Evolutionary conservation across 2,797 vertebrate species (phyloP).

Genomic region (Crenichthys baileyi): DNA sequence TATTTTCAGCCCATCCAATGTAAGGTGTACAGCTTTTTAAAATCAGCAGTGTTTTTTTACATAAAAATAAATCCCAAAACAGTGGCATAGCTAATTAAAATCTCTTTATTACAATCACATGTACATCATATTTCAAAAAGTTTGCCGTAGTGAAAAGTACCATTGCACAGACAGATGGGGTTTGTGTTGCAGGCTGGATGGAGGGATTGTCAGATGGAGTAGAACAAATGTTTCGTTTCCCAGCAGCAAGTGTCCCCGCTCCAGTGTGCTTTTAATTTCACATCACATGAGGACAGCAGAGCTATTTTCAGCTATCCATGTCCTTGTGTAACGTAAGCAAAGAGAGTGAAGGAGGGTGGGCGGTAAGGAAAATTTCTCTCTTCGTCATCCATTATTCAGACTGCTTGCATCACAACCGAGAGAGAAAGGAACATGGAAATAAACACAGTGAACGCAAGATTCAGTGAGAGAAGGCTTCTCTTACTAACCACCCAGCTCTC

Average conservation of each 20-base stretch:
- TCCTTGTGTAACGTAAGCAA: slow-evolving; percentile 68
- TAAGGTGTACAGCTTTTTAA: neutral
- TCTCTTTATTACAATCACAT: slow-evolving; percentile 85
- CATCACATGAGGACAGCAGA: slow-evolving; percentile 66
- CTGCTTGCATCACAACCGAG: slow-evolving; percentile 67
- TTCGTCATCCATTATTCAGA: slow-evolving; percentile 77
- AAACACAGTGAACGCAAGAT: slow-evolving; percentile 35
- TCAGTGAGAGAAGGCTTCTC: slow-evolving; percentile 9
- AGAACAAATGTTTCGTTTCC: slow-evolving; percentile 52
- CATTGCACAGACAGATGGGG: slow-evolving; percentile 60
- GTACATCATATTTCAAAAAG: slow-evolving; percentile 78
- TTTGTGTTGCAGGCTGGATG: slow-evolving; percentile 56
- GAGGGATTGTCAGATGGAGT: slow-evolving; percentile 61
- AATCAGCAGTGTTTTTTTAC: neutral
- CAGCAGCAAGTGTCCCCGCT: slow-evolving; percentile 62
- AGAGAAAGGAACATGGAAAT: slow-evolving; percentile 30
- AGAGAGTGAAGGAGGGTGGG: slow-evolving; percentile 43
- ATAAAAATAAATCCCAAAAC: slow-evolving; percentile 32
- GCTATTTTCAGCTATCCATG: slow-evolving; percentile 72
- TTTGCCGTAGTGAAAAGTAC: slow-evolving; percentile 67
- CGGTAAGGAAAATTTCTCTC: slow-evolving; percentile 46
- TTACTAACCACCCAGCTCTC: slow-evolving; percentile 13
- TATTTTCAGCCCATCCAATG: too few relatives aligned
- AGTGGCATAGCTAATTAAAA: slow-evolving; percentile 79
- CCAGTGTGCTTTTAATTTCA: slow-evolving; percentile 74